phyloP scores from a whole-genome alignment of 2,888 invertebrate species.

The Pachydiplax longipennis region DNA sequence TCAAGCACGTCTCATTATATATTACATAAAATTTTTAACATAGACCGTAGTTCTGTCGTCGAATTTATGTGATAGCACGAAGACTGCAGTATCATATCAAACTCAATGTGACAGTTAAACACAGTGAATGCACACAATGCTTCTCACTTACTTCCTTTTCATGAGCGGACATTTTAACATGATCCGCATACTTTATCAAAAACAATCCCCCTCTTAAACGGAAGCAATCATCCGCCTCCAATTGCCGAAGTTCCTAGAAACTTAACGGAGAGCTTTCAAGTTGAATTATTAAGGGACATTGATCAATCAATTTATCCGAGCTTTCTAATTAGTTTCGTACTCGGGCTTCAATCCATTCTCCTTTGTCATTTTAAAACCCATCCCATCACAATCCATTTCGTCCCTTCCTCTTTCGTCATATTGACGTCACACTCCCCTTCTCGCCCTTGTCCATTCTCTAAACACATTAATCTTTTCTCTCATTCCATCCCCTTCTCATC shows the following conservation, averaged over 20 bases:
- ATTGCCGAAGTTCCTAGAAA: neutral
- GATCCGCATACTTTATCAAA: neutral
- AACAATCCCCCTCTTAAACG: neutral
- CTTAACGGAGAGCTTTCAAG: neutral
- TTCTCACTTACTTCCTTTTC: too few species aligned
- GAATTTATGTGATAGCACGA: too few species aligned
- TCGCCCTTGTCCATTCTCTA: neutral
- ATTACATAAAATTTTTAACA: too few species aligned
- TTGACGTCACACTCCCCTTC: constrained; percentile 2
- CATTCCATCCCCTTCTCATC: neutral
- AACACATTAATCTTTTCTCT: neutral
- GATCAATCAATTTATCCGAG: constrained; percentile 20
- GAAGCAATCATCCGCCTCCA: neutral
- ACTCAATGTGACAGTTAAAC: too few species aligned
- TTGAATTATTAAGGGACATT: constrained; percentile 10
- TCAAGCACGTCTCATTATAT: too few species aligned
- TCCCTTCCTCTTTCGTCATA: neutral
- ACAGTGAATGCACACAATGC: too few species aligned
- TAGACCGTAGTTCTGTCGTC: too few species aligned
- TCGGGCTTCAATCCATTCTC: constrained; percentile 22
- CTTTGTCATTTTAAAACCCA: constrained; percentile 3
- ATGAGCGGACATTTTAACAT: too few species aligned
- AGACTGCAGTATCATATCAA: too few species aligned
- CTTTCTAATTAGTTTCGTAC: constrained; percentile 17
- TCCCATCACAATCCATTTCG: neutral